phyloP scores from a whole-genome alignment of 2,113 vertebrate species.

The Alces alces region DNA sequence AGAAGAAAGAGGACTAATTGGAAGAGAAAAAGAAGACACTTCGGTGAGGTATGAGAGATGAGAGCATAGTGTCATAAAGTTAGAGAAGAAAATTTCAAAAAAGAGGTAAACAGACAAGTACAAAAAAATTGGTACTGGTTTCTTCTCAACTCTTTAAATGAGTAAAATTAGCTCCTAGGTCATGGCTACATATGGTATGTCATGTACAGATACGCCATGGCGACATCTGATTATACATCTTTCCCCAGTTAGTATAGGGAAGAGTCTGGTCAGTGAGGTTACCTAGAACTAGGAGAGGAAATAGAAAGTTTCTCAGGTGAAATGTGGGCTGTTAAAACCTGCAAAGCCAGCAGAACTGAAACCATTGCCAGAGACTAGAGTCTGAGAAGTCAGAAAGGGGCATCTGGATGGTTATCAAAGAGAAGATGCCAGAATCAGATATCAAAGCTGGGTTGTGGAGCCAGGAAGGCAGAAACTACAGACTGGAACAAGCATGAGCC shows the following conservation, averaged over 20 bases:
- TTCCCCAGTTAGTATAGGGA: background rate
- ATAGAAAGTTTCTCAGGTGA: background rate
- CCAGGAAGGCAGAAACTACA: background rate
- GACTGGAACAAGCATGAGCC: slow-evolving; percentile 28
- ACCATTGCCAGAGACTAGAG: slow-evolving; percentile 4
- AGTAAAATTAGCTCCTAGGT: background rate
- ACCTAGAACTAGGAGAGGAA: background rate
- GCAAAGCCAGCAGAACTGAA: slow-evolving; percentile 8
- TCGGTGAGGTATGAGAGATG: background rate
- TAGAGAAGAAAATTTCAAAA: background rate
- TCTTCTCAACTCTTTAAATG: background rate
- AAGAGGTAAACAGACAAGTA: background rate
- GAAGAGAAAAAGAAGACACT: background rate
- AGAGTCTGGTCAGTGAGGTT: background rate
- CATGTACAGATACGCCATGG: background rate
- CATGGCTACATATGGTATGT: background rate
- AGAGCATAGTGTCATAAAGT: background rate
- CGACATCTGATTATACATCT: background rate
- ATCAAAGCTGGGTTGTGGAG: slow-evolving; percentile 30
- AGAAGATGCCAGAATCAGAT: slow-evolving; percentile 45
- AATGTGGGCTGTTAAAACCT: slow-evolving; percentile 2
- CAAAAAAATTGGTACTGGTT: background rate
- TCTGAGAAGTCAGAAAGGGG: background rate
- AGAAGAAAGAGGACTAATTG: background rate
- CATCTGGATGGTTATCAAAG: slow-evolving; percentile 1